Base-by-base conservation (phyloP, 2,797 vertebrate species). In the Aeoliscus strigatus region DNA sequence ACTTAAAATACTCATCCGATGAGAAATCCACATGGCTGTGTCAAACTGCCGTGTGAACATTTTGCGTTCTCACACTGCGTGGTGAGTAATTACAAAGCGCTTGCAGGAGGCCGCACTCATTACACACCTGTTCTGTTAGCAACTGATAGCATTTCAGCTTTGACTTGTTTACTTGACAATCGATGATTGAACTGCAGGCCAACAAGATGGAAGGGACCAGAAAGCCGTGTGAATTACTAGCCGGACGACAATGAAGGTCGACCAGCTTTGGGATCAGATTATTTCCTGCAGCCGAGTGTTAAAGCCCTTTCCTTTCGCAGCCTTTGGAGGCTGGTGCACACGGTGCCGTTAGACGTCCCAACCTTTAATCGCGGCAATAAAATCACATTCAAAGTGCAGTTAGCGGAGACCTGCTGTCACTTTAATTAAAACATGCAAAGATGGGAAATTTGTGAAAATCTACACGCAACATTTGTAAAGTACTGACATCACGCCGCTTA, bases 391-490 rank as follows among this genome's bases (percentile, higher is more conserved):
- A 24, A 52, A 52, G 28, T 31, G 18, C 46, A 27, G 17, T 29
- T 39, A 37, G 34, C 48, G 12, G 7, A 38, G n/a, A 41, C 21
- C 28, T 5, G 29, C 50, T 25, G 26, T 41, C 37, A 31, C 48
- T 55, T 46, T 41, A 57, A 57, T 73, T 70, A 62, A 56, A 70
- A 60, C 12, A 35, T 55, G 36, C 38, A 60, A 62, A 74, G 32
- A 72, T 27, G 46, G 54, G 57, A 66, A 72, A n/a, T n/a, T n/a
- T n/a, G n/a, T n/a, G n/a, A n/a, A n/a, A n/a, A n/a, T n/a, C n/a
- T n/a, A n/a, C n/a, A n/a, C n/a, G n/a, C n/a, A n/a, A n/a, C n/a
- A n/a, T n/a, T n/a, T n/a, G n/a, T n/a, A 54, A 17, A 35, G 32
- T 12, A 8, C 36, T 18, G 39, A 34, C 17, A 23, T 48, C 49